phyloP scores from a whole-genome alignment of 2,113 vertebrate species.

The Chelonoidis abingdonii region DNA sequence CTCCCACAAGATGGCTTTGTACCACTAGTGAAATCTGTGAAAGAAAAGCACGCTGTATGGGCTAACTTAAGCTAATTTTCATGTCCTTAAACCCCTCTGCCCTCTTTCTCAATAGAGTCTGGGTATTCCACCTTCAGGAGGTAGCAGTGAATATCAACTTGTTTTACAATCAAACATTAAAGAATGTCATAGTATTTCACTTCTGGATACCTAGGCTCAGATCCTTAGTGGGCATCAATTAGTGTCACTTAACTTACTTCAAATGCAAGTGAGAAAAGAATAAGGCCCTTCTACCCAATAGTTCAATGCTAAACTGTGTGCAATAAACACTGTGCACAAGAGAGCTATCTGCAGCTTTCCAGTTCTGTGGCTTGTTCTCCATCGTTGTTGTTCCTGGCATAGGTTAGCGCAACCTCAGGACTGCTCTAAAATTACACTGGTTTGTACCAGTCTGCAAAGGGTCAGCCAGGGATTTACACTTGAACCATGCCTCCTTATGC shows the following conservation, averaged over 20 bases:
- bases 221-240: not conserved
- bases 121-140: not conserved
- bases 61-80: not conserved
- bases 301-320: not conserved
- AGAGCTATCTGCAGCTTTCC: not conserved
- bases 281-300: not conserved
- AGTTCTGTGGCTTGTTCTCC: not conserved
- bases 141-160: not conserved
- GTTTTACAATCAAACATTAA: not conserved
- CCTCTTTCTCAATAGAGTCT: not conserved
- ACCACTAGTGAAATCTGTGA: not conserved
- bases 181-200: not conserved
- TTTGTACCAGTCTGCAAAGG: not conserved
- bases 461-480: not conserved
- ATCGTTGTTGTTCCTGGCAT: not conserved
- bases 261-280: not conserved
- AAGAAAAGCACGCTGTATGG: not conserved
- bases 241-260: not conserved
- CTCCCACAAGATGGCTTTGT: not conserved
- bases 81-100: not conserved
- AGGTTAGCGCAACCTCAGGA: not conserved
- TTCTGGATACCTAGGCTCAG: not conserved
- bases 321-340: not conserved
- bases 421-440: not conserved
- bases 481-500: fast-evolving